phyloP scores from a whole-genome alignment of 2,888 invertebrate genomes.

The Lagria hirta region DNA sequence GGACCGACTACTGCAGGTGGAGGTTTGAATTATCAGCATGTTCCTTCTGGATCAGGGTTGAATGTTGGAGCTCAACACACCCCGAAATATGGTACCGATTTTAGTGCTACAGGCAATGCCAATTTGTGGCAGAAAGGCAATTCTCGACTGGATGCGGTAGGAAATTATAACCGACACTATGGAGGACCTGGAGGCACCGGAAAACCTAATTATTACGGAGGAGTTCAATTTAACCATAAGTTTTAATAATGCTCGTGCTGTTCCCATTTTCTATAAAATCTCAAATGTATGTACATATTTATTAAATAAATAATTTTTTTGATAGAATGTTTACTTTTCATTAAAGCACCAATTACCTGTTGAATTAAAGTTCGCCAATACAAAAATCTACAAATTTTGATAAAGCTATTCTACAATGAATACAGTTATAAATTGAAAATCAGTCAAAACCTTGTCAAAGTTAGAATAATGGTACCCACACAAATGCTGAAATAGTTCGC shows the following conservation, averaged over 20 bases:
- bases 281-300: too few species aligned
- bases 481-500: too few species aligned
- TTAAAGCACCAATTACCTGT: too few species aligned
- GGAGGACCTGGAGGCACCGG: slow-evolving; percentile 38
- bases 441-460: too few species aligned
- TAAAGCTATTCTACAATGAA: too few species aligned
- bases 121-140: slow-evolving; percentile 37
- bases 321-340: too few species aligned
- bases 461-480: too few species aligned
- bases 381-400: too few species aligned
- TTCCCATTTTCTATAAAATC: slow-evolving; percentile 1
- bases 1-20: slow-evolving; percentile 38
- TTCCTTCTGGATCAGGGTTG: slow-evolving; percentile 35
- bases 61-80: slow-evolving; percentile 35
- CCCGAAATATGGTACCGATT: slow-evolving; percentile 35
- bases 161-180: slow-evolving; percentile 37
- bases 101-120: slow-evolving; percentile 33
- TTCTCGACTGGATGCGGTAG: slow-evolving; percentile 36
- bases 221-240: slow-evolving; percentile 11
- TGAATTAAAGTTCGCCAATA: too few species aligned
- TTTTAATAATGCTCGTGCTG: slow-evolving; percentile 1
- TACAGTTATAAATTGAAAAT: too few species aligned
- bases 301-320: too few species aligned
- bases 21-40: slow-evolving; percentile 36
- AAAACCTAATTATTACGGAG: slow-evolving; percentile 28